Percentiles rank a stretch among this genome's conserved stretches.
Evolutionary conservation across 2,888 invertebrate species (phyloP).

Genomic region (Amblyteles armatorius): DNA sequence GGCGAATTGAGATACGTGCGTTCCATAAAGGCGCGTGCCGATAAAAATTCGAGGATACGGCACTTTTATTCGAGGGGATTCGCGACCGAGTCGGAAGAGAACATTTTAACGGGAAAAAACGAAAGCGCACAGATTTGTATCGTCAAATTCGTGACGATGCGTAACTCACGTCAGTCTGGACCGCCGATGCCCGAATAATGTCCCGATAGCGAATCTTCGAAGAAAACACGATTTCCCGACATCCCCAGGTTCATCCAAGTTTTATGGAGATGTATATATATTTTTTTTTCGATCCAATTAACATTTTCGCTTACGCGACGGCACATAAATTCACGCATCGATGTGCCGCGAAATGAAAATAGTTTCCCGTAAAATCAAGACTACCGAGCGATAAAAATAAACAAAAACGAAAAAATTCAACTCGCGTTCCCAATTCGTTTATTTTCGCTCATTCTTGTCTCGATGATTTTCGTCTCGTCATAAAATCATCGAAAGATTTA

Average conservation of each 20-base stretch:
- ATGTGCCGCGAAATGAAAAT: neutral
- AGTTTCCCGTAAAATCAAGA: neutral
- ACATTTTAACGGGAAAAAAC: neutral
- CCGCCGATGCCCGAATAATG: neutral
- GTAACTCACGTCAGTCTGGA: neutral
- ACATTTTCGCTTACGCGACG: too few relatives aligned
- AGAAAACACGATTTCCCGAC: constrained; percentile 43
- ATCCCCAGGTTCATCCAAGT: constrained; percentile 7
- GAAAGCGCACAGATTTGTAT: constrained; percentile 32
- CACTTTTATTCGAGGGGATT: constrained; percentile 32
- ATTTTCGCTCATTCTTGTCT: neutral
- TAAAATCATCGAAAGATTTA: neutral
- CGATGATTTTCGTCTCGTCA: too few relatives aligned
- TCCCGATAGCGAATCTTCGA: constrained; percentile 44
- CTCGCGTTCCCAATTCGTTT: neutral
- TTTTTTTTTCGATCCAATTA: constrained; percentile 12
- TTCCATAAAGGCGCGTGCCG: constrained; percentile 4
- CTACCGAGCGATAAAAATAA: neutral
- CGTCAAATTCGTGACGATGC: constrained; percentile 34
- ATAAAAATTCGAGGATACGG: constrained; percentile 30
- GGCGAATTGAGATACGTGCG: neutral
- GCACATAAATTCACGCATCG: neutral
- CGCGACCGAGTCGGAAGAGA: neutral
- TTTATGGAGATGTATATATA: too few relatives aligned
- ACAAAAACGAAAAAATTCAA: too few relatives aligned